Percentiles rank a stretch among this genome's conserved stretches.
phyloP scores from a whole-genome alignment of 2,113 vertebrate genomes.

The Cairina moschata region DNA sequence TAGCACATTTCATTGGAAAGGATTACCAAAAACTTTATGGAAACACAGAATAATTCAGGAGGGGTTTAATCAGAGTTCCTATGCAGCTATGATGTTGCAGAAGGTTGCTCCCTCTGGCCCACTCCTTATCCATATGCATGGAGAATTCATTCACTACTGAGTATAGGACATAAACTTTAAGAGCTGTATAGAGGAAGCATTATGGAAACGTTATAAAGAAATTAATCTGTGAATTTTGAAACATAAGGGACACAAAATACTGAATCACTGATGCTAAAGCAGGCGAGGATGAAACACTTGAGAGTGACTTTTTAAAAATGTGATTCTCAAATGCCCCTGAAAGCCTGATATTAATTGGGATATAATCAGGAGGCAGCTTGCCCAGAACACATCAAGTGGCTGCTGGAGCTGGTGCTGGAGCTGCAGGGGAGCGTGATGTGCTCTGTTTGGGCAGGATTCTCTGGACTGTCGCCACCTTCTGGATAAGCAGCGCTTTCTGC shows the following conservation, averaged over 20 bases:
- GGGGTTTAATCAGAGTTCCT: neutral
- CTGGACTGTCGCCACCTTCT: neutral
- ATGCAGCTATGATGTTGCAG: no score
- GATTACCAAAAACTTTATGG: neutral
- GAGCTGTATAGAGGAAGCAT: neutral
- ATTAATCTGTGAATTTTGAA: neutral
- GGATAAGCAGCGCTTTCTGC: neutral
- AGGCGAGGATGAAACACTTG: no score
- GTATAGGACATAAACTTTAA: neutral
- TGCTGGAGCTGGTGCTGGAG: neutral
- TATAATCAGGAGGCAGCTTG: neutral
- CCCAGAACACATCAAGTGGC: no score
- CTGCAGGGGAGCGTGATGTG: neutral
- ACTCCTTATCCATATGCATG: neutral
- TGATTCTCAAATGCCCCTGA: neutral
- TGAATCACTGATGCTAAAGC: neutral
- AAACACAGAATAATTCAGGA: neutral
- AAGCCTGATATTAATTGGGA: neutral
- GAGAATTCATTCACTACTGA: neutral
- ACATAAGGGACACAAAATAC: neutral
- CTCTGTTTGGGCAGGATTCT: neutral
- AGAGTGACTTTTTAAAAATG: neutral
- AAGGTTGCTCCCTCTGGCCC: neutral
- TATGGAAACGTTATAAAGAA: neutral
- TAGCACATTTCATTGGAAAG: neutral